Evolutionary conservation across 2,797 vertebrate species (phyloP), one percentile per base, ranked within the genome.

Genomic region (Schizopygopsis pylzovi): DNA sequence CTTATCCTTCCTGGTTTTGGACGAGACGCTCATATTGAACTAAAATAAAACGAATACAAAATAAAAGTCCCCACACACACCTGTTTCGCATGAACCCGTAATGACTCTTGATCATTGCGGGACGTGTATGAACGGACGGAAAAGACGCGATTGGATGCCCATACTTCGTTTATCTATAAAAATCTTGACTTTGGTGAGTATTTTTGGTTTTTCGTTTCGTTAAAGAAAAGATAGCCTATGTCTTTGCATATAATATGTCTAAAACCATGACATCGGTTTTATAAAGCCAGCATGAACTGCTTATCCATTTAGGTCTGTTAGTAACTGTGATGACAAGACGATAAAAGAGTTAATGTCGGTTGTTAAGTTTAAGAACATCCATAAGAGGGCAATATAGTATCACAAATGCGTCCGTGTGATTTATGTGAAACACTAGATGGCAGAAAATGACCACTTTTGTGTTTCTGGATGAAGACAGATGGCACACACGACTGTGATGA

Each of bases 361-460:
- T 33, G 43, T 52, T 2, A 65, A 4, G 22, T 65, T 39, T 45
- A 59, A 28, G 0, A 56, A 28, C 63, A 4, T 45, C 70, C 84
- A 43, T 63, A 28, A 75, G 84, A 81, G 70, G 78, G 84, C 68
- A 85, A 73, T 54, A 54, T 75, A 2, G 68, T 10, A 85, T 85
- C 41, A 61, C 25, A 73, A 80, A 85, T 80, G 41, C 45, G 4
- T 13, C 13, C 0, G 20, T 6, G 49, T 80, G 37, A 70, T 72
- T 39, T 25, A n/a, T 45, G 2, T 47, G 6, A 2, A 18, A 73
- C 84, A 15, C 78, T 85, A 85, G 84, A 73, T 85, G 84, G 77
- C 77, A 75, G 78, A 22, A 81, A 65, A 52, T 0, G 4, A 81
- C 16, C 78, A 41, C 73, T 52, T 49, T 68, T 54, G 1, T 20